phyloP scores from a whole-genome alignment of 1,140 invertebrate species.

The Myzus persicae region DNA sequence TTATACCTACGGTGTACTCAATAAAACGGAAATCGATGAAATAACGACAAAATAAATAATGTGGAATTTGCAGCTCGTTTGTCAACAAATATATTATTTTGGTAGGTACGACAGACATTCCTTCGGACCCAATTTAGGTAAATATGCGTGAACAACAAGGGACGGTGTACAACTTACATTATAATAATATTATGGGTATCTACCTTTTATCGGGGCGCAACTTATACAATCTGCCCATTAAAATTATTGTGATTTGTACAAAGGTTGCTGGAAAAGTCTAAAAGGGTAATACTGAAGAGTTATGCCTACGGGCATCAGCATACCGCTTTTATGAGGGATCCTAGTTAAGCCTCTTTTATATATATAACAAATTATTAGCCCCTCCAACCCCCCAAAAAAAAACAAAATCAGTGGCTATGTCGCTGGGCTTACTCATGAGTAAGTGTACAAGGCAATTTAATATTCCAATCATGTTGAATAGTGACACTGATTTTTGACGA shows the following conservation, averaged over 20 bases:
- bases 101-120: too few species aligned
- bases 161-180: too few species aligned
- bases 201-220: too few species aligned
- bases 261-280: neutral
- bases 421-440: neutral
- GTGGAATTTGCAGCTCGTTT: too few species aligned
- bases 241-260: neutral
- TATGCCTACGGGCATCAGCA: neutral
- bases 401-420: neutral
- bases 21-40: neutral
- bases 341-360: neutral
- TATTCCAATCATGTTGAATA: neutral
- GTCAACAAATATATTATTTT: too few species aligned
- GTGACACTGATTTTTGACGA: neutral
- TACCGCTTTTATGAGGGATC: neutral
- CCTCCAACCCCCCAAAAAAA: too few species aligned
- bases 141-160: too few species aligned
- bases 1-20: too few species aligned
- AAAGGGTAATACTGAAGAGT: neutral
- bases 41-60: too few species aligned
- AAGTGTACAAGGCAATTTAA: neutral
- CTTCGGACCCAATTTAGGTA: too few species aligned
- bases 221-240: neutral
- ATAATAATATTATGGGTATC: too few species aligned
- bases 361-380: neutral